phyloP scores from a whole-genome alignment of 1,140 invertebrate genomes.

The Coptotermes formosanus region DNA sequence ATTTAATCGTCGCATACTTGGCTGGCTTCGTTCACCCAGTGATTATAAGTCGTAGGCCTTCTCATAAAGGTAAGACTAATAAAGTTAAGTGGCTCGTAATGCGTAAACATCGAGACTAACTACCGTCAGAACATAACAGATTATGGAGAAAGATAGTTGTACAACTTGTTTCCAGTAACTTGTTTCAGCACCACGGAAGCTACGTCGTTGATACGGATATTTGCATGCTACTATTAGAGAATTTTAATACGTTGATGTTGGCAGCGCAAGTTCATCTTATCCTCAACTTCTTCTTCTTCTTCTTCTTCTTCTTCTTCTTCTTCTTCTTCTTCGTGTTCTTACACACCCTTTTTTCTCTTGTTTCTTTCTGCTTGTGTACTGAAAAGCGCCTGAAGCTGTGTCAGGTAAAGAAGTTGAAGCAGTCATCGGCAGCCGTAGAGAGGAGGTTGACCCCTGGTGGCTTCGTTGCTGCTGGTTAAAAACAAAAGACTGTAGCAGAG shows the following conservation, averaged over 20 bases:
- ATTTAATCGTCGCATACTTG: no score
- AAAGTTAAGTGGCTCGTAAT: no score
- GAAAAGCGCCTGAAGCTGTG: background rate
- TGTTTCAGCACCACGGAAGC: no score
- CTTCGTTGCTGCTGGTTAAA: constrained; percentile 15
- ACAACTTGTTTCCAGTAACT: no score
- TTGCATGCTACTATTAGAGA: background rate
- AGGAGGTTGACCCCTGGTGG: background rate
- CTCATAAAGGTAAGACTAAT: no score
- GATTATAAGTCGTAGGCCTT: no score
- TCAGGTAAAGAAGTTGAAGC: constrained; percentile 18
- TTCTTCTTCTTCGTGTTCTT: background rate
- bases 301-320: background rate
- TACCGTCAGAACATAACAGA: no score
- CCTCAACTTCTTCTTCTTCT: background rate
- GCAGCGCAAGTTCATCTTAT: constrained; percentile 8
- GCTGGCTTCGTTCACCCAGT: no score
- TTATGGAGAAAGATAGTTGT: no score
- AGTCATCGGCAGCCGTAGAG: constrained; percentile 12
- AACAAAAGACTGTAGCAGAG: constrained; percentile 8
- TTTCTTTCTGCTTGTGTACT: constrained; percentile 1
- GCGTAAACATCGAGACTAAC: no score
- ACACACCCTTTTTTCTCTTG: background rate
- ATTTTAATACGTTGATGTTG: background rate
- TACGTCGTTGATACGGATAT: background rate